These are phyloP conservation scores for Urocynchramus pylzowi DNA, from an alignment of 2,113 vertebrate genomes.

Conservation along the genomic window DNA sequence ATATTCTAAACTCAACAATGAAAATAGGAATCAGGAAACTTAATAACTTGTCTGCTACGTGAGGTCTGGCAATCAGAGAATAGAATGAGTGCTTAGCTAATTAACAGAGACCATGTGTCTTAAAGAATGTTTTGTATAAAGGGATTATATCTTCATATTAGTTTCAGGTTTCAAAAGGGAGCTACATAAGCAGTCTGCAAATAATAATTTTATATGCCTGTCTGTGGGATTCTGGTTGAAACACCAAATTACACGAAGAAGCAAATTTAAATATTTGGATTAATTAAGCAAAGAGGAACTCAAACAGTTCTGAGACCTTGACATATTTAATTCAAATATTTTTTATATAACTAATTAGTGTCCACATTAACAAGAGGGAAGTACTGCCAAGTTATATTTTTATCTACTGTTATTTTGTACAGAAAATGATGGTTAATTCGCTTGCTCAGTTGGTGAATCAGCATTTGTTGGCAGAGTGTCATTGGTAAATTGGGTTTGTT, in stretches of 20 bases:
- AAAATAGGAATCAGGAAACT: not conserved
- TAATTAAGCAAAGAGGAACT: constrained; percentile 46
- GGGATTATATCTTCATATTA: constrained; percentile 11
- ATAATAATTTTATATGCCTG: constrained; percentile 51
- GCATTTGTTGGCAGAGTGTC: constrained; percentile 27
- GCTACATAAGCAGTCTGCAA: constrained; percentile 44
- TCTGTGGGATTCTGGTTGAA: constrained; percentile 36
- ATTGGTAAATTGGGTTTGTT: constrained; percentile 14
- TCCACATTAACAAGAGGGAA: constrained; percentile 27
- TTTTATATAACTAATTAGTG: constrained; percentile 51
- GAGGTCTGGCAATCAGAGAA: not conserved
- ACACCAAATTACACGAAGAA: constrained; percentile 35
- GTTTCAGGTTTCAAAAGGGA: constrained; percentile 20
- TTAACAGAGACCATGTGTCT: not conserved
- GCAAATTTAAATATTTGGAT: constrained; percentile 66
- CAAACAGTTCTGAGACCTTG: constrained; percentile 49
- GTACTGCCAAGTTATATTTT: constrained; percentile 38
- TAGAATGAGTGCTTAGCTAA: not conserved
- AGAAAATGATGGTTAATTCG: not conserved
- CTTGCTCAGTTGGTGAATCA: constrained; percentile 14
- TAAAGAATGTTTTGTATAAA: not conserved
- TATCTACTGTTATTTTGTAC: constrained; percentile 21
- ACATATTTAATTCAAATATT: constrained; percentile 37
- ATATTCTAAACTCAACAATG: not conserved
- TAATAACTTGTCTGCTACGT: not conserved